These are phyloP conservation scores for Cherax destructor DNA, from an alignment of 1,140 invertebrate species.

Conservation along the genomic window DNA sequence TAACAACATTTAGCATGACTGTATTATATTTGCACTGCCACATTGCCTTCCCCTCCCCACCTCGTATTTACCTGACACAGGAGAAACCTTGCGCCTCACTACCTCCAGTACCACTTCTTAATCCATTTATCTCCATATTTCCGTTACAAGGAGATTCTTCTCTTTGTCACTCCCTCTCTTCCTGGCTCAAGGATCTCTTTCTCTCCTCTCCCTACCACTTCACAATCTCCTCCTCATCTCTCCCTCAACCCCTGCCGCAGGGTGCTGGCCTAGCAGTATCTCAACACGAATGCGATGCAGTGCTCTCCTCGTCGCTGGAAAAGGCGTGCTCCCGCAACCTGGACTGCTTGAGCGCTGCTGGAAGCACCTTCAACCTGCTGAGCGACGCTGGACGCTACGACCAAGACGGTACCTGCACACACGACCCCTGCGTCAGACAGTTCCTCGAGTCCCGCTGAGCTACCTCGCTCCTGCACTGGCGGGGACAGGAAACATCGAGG, in stretches of 20 bases:
- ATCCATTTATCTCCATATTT: too few relatives aligned
- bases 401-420: constrained; percentile 39
- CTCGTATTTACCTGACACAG: too few relatives aligned
- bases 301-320: constrained; percentile 52
- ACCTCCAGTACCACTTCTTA: too few relatives aligned
- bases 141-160: too few relatives aligned
- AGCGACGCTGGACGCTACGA: constrained; percentile 38
- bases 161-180: not conserved
- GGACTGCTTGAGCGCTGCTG: constrained; percentile 53
- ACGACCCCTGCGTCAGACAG: constrained; percentile 57
- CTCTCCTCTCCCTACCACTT: not conserved
- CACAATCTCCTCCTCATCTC: not conserved
- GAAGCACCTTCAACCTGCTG: constrained; percentile 42
- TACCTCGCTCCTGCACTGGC: not conserved
- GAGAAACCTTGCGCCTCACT: too few relatives aligned
- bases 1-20: too few relatives aligned
- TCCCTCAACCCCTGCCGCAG: not conserved
- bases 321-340: constrained; percentile 47
- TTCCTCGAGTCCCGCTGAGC: constrained; percentile 52
- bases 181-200: not conserved
- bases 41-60: too few relatives aligned
- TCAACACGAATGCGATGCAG: constrained; percentile 52
- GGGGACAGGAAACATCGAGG: too few relatives aligned
- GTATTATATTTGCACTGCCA: too few relatives aligned
- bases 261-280: constrained; percentile 35